Percentiles rank a stretch among this genome's conserved stretches.
Evolutionary conservation across 1,140 invertebrate genomes (phyloP).

Genomic region (Papilio xuthus): DNA sequence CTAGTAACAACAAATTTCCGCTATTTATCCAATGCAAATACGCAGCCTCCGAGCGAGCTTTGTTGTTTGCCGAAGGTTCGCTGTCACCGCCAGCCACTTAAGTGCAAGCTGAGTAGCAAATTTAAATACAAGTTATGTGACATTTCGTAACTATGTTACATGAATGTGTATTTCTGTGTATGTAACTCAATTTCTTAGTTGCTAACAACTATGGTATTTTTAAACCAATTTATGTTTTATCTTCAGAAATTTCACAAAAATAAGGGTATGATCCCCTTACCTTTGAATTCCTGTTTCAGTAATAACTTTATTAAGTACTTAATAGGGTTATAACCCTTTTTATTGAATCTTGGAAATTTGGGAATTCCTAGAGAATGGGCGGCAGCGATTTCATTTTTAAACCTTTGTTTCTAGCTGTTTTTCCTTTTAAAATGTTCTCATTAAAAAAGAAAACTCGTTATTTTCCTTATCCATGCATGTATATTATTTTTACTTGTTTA

Average conservation of each 20-base stretch:
- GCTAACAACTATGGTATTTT: neutral
- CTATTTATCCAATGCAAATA: slow-evolving; percentile 34
- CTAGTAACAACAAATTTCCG: slow-evolving; percentile 26
- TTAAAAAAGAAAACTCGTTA: neutral
- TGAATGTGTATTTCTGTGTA: slow-evolving; percentile 6
- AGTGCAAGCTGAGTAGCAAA: slow-evolving; percentile 24
- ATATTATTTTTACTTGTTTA: slow-evolving; percentile 9
- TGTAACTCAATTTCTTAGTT: neutral
- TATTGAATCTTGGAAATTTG: neutral
- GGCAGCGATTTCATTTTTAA: neutral
- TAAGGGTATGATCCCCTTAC: neutral
- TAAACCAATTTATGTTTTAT: neutral
- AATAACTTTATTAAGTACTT: neutral
- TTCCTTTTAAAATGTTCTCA: neutral
- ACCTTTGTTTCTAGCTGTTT: neutral
- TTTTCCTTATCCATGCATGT: slow-evolving; percentile 4
- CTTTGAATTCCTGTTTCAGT: neutral
- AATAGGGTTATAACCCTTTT: neutral
- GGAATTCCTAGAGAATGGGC: neutral
- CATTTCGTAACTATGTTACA: slow-evolving; percentile 11
- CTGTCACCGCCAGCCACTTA: neutral
- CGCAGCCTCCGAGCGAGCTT: slow-evolving; percentile 12
- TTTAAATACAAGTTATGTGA: slow-evolving; percentile 24
- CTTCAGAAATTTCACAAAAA: neutral
- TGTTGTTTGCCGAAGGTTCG: slow-evolving; percentile 31